Conservation (phyloP, 2,797 vertebrate species). For the Crax fasciolata region DNA sequence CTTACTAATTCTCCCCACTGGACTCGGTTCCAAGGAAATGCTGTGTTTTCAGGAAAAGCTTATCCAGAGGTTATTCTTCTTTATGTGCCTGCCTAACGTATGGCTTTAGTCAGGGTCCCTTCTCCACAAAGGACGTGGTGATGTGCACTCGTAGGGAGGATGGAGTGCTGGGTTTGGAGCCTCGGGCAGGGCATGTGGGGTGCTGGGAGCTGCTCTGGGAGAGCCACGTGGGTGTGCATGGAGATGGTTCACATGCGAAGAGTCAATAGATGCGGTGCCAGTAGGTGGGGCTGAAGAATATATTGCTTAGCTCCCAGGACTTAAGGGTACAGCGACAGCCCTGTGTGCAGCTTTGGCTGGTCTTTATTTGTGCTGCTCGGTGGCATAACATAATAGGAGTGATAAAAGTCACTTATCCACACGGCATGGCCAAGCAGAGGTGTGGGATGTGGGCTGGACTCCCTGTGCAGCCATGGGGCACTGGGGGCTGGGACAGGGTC, state of each 20-base stretch:
- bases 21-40: slow-evolving; percentile 46
- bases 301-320: background rate
- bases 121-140: background rate
- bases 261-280: background rate
- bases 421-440: background rate
- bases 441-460: background rate
- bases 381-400: background rate
- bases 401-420: background rate
- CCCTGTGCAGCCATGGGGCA: accelerated
- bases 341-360: background rate
- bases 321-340: background rate
- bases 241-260: background rate
- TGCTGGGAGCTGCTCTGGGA: background rate
- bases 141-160: background rate
- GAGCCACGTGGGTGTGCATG: accelerated
- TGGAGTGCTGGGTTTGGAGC: accelerated
- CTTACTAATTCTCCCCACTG: slow-evolving; percentile 39
- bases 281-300: slow-evolving; percentile 61
- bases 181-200: accelerated
- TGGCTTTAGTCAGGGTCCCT: background rate
- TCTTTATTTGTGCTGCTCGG: background rate
- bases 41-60: slow-evolving; percentile 72
- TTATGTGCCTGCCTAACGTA: slow-evolving; percentile 15
- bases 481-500: background rate
- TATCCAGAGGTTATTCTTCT: slow-evolving; percentile 56